phyloP scores from a whole-genome alignment of 2,113 vertebrate genomes.

The Polypterus senegalus region DNA sequence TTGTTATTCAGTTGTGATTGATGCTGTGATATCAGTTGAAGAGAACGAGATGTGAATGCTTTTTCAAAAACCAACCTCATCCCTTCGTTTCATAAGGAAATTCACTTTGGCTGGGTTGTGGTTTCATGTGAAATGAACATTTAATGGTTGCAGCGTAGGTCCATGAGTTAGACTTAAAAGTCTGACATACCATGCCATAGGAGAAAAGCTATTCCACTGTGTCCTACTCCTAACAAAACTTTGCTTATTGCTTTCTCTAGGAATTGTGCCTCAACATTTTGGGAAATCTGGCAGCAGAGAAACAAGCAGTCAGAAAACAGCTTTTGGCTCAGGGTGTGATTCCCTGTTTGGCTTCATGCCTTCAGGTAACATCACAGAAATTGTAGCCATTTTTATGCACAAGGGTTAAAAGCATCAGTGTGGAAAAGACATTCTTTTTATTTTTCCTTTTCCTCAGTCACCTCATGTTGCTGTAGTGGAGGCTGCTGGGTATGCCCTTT shows the following conservation, averaged over 20 bases:
- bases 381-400: not conserved
- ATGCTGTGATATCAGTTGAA: no score
- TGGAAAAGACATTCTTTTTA: not conserved
- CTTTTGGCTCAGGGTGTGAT: constrained; percentile 83
- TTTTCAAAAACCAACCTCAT: no score
- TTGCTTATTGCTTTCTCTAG: constrained; percentile 42
- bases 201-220: no score
- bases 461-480: constrained; percentile 73
- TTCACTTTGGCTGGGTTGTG: no score
- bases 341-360: constrained; percentile 61
- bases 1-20: no score
- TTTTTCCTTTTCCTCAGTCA: constrained; percentile 49
- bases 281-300: constrained; percentile 81
- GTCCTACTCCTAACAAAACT: no score
- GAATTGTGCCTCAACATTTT: constrained; percentile 87
- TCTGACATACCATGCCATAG: no score
- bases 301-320: constrained; percentile 60
- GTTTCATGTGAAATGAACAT: no score
- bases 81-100: no score
- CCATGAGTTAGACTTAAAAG: no score
- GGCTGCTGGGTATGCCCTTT: constrained; percentile 75
- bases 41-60: no score
- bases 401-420: not conserved
- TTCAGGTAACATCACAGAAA: constrained; percentile 55
- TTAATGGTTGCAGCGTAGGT: no score